Percentiles rank a stretch among this genome's conserved stretches.
Conservation (phyloP, 2,888 invertebrate genomes). For the Meghimatium bilineatum region DNA sequence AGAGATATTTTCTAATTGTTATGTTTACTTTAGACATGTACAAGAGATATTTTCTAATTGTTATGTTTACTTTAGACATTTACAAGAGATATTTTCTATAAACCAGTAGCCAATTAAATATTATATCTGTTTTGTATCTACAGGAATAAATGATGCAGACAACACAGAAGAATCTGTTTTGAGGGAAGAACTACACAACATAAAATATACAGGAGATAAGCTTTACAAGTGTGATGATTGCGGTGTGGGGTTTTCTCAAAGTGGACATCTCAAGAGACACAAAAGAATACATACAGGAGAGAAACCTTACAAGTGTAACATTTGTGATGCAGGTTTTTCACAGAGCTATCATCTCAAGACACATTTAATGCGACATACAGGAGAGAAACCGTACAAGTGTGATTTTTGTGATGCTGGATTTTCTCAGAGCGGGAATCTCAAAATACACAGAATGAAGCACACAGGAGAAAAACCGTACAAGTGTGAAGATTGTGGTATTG, state of each 20-base stretch:
- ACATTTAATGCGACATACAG: slow-evolving; percentile 18
- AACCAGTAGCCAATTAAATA: neutral
- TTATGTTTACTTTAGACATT: no score
- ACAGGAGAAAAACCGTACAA: slow-evolving; percentile 24
- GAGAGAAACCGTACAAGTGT: slow-evolving; percentile 27
- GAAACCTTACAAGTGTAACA: slow-evolving; percentile 25
- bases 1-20: no score
- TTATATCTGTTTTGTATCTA: neutral
- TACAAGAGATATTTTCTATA: neutral
- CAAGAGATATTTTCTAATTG: no score
- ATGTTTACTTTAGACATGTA: no score
- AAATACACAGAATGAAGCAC: slow-evolving; percentile 3
- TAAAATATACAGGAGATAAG: slow-evolving; percentile 4
- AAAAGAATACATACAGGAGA: slow-evolving; percentile 20
- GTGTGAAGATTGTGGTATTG: slow-evolving; percentile 21
- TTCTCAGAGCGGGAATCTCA: slow-evolving; percentile 3
- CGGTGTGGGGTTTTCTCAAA: slow-evolving; percentile 24
- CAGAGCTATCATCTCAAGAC: slow-evolving; percentile 3
- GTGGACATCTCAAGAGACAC: slow-evolving; percentile 12
- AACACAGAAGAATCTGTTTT: neutral
- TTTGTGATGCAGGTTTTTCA: slow-evolving; percentile 24
- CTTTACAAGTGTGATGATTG: slow-evolving; percentile 23
- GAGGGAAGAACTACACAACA: slow-evolving; percentile 2
- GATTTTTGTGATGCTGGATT: slow-evolving; percentile 20
- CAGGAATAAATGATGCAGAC: neutral